Conservation (phyloP, 2,113 vertebrate species). For the Ammodytes marinus region DNA sequence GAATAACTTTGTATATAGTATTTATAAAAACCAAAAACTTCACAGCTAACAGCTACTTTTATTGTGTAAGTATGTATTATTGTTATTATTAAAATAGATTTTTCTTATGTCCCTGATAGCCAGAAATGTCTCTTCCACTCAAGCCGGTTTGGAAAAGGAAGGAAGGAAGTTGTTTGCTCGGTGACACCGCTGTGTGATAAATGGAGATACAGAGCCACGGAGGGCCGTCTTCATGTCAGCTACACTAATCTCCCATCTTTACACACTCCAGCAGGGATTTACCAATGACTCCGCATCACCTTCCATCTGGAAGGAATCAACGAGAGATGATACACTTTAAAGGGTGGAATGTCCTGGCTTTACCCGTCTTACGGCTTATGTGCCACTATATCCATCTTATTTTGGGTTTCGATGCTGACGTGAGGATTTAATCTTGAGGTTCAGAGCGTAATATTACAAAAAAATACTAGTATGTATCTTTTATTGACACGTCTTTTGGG, state of each 20-base stretch:
- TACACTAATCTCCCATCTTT: slow-evolving; percentile 16
- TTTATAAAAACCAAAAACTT: not conserved
- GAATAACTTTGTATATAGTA: too few relatives aligned
- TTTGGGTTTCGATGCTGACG: not conserved
- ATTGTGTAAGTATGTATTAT: not conserved
- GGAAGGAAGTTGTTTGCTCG: not conserved
- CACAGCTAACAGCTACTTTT: not conserved
- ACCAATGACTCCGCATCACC: slow-evolving; percentile 20
- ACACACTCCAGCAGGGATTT: slow-evolving; percentile 20
- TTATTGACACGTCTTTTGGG: not conserved
- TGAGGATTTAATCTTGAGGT: not conserved
- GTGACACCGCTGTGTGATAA: slow-evolving; percentile 12
- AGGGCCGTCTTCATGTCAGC: slow-evolving; percentile 14
- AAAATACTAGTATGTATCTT: not conserved
- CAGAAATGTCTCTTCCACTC: not conserved
- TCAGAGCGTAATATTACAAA: not conserved
- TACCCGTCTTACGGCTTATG: not conserved
- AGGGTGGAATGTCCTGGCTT: not conserved
- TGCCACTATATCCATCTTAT: not conserved
- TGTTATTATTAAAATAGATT: not conserved
- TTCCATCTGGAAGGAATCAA: not conserved
- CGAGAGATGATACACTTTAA: not conserved
- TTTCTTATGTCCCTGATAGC: not conserved
- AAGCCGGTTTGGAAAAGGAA: not conserved
- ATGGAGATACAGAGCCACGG: not conserved